Conservation (phyloP, 2,797 vertebrate species). For the Epinephelus malabaricus region DNA sequence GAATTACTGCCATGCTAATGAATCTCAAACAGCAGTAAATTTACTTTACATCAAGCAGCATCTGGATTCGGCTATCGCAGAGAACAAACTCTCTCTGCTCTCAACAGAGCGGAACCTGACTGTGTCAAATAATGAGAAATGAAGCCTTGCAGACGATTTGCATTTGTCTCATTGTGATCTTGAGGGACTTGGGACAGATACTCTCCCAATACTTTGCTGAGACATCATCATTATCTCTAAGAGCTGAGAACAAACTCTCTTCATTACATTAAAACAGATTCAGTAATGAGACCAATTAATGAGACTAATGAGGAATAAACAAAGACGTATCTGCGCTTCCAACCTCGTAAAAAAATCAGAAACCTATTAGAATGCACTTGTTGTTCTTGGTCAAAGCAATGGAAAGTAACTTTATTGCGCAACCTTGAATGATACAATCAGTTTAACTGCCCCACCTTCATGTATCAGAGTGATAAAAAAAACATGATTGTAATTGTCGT, state of each 20-base stretch:
- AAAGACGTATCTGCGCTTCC: not conserved
- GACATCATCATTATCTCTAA: not conserved
- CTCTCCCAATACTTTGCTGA: not conserved
- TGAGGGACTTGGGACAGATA: not conserved
- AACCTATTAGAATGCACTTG: conserved; percentile 20
- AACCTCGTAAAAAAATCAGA: conserved; percentile 7
- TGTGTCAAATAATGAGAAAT: not conserved
- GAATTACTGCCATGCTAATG: conserved; percentile 19
- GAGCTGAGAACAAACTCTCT: conserved; percentile 6
- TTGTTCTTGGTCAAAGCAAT: conserved; percentile 16
- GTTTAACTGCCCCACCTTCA: not conserved
- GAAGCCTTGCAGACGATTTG: not conserved
- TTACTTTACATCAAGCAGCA: conserved; percentile 6
- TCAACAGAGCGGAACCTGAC: conserved; percentile 14
- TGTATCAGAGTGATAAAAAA: too few relatives aligned
- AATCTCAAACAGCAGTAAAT: conserved; percentile 16
- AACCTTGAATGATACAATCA: not conserved
- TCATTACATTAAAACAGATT: not conserved
- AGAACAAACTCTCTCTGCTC: not conserved
- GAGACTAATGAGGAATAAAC: not conserved
- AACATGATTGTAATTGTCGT: not conserved
- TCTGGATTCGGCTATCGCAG: not conserved
- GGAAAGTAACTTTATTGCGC: conserved; percentile 11
- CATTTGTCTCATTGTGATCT: not conserved
- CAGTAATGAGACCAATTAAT: conserved; percentile 8